Conservation (phyloP, 2,113 vertebrate species). For the Plecotus auritus region DNA sequence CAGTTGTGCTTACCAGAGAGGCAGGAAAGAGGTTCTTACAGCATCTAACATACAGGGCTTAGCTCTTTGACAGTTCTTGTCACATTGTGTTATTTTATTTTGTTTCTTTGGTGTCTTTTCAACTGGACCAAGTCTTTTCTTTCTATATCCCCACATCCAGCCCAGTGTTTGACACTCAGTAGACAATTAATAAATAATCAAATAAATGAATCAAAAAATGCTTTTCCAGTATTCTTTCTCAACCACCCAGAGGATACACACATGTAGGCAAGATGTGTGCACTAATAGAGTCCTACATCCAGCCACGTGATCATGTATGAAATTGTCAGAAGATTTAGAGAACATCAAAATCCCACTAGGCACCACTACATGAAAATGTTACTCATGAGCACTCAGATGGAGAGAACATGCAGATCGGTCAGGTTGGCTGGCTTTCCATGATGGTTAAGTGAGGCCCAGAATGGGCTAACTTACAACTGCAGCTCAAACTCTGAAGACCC, state of each 20-base stretch:
- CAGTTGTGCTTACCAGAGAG: background rate
- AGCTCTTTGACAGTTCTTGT: background rate
- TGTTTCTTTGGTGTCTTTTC: background rate
- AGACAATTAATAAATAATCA: background rate
- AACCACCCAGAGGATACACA: background rate
- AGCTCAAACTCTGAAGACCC: background rate
- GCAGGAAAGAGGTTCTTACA: too few relatives aligned
- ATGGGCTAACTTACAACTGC: background rate
- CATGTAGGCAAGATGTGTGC: background rate
- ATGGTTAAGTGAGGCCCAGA: rapidly evolving
- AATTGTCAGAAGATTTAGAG: background rate
- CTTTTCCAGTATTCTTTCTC: background rate
- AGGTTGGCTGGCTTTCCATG: background rate
- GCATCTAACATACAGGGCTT: background rate
- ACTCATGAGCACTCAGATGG: background rate
- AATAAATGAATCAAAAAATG: background rate
- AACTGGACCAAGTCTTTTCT: background rate
- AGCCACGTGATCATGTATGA: background rate
- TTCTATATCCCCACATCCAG: background rate
- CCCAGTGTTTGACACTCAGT: background rate
- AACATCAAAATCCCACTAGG: rapidly evolving
- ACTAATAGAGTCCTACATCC: background rate
- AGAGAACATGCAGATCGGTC: rapidly evolving
- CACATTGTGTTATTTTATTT: background rate
- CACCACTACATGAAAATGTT: too few relatives aligned